phyloP scores from a whole-genome alignment of 2,113 vertebrate species.

The Leptobrachium leishanense region DNA sequence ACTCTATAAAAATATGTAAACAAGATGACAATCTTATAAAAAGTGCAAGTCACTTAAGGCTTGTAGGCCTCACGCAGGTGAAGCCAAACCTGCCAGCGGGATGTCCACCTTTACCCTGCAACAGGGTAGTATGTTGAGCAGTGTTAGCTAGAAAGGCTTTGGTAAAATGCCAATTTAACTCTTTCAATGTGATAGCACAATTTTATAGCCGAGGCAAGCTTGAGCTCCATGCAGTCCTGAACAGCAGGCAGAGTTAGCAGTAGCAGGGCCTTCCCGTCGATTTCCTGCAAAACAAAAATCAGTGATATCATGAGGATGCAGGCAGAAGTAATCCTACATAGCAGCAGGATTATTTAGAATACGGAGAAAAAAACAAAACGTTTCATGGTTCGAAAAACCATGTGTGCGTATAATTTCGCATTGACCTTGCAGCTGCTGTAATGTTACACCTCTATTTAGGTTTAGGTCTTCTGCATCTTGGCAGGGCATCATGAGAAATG shows the following conservation, averaged over 20 bases:
- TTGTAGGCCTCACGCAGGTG: not conserved
- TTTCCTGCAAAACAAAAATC: conserved; percentile 74
- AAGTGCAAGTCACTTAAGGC: conserved; percentile 46
- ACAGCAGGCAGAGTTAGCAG: conserved; percentile 94
- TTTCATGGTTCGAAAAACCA: not conserved
- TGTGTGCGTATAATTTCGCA: too few species aligned
- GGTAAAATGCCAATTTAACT: conserved; percentile 97
- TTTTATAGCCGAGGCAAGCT: conserved; percentile 94
- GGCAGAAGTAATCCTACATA: too few species aligned
- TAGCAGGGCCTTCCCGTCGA: conserved; percentile 94
- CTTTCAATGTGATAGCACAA: conserved; percentile 97
- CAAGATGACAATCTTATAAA: conserved; percentile 32
- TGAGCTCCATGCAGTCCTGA: conserved; percentile 98
- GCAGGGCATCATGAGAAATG: too few species aligned
- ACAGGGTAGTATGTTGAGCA: not conserved
- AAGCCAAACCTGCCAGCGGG: not conserved
- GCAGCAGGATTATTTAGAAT: too few species aligned
- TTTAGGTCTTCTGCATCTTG: too few species aligned
- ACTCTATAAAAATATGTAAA: conserved; percentile 27
- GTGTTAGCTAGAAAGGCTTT: conserved; percentile 91
- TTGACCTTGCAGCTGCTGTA: too few species aligned
- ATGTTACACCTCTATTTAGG: too few species aligned
- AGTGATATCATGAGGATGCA: too few species aligned
- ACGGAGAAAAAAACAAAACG: too few species aligned
- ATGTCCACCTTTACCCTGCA: not conserved